These are phyloP conservation scores for Tupaia chinensis DNA, from an alignment of 2,113 vertebrate genomes.

Conservation along the genomic window DNA sequence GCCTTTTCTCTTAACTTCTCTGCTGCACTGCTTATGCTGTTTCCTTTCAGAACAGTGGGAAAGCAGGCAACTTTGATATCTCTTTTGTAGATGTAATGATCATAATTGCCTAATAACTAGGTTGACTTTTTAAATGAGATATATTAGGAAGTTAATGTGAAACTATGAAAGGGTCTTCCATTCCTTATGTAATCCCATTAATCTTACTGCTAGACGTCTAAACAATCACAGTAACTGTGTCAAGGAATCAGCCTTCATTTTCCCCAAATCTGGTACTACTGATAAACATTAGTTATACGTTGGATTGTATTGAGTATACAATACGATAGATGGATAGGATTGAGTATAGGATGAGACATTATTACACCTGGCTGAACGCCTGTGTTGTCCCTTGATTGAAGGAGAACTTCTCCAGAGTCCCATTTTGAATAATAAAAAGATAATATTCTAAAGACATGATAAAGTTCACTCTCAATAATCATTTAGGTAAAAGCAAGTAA, in stretches of 20 bases:
- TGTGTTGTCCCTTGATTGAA: neutral
- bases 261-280: neutral
- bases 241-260: neutral
- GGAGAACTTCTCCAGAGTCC: neutral
- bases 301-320: neutral
- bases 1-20: neutral
- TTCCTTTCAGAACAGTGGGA: neutral
- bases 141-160: conserved; percentile 11
- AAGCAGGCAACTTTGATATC: neutral
- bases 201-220: neutral
- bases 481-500: neutral
- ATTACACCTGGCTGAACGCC: neutral
- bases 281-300: neutral
- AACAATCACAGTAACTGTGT: neutral
- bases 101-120: neutral
- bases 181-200: neutral
- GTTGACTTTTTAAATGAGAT: conserved; percentile 18
- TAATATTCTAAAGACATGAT: neutral
- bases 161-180: neutral
- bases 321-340: too few species aligned
- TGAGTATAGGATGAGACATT: neutral
- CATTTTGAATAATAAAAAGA: neutral
- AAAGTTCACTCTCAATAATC: neutral
- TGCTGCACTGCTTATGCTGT: neutral
- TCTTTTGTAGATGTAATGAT: neutral